Evolutionary conservation across 2,113 vertebrate species (phyloP), one percentile per base, ranked within the genome.

Genomic region (Cryptomyrus ogoouensis): DNA sequence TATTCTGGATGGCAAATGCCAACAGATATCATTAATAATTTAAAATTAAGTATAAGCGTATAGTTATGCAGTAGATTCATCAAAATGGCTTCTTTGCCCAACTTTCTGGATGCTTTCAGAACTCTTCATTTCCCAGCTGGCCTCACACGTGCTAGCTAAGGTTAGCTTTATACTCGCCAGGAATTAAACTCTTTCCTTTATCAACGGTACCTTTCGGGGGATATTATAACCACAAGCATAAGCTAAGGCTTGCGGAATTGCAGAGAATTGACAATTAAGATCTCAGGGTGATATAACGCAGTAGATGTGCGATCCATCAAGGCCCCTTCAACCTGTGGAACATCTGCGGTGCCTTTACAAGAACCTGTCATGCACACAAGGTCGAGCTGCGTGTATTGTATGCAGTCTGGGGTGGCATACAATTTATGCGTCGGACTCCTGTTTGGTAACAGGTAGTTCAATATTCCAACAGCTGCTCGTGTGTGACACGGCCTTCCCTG

Each of bases 1-100:
- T 86, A 50, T 49, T 86, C 46, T 86, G 27, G 47, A n/a, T 86
- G 83, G 83, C 83, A 85, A 49, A 85, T 85, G 83, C 13, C 83
- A n/a, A 47, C 46, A 86, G 9, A 86, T 86, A 86, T 50, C 44
- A 86, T 27, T 27, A 49, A 86, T 86, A n/a, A 47, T 44, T 85
- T 27, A 44, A 86, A 50, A 86, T 86, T 27, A 47, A 86, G 44
- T 86, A 27, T 12, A 39, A 42, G 35, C 3, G 17, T 80, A 19
- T 80, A 80, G 70, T 7, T 77, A 17, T 77, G 31, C 31, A 39
- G 35, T 80, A 80, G 74, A 80, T 39, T 80, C 5, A 42, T 42
- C 74, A 80, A 80, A 39, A 80, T 42, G 74, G 31, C 35, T 80
- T 80, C 31, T 80, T 39, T 42, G 74, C 15, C 5, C 6, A 80